phyloP scores from a whole-genome alignment of 2,113 vertebrate species.

The Pipra filicauda region DNA sequence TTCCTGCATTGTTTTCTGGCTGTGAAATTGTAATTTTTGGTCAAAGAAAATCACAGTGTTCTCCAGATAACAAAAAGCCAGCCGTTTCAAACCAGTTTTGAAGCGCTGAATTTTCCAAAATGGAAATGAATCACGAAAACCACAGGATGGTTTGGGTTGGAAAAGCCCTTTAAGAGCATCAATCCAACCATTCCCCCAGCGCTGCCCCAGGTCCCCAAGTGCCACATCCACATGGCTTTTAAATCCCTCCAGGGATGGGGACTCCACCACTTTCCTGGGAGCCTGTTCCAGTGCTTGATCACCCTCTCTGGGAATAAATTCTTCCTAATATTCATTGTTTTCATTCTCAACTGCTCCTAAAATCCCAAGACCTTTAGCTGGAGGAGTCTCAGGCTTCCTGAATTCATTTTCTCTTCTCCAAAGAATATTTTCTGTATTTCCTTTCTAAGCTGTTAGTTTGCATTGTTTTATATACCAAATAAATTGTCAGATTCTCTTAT shows the following conservation, averaged over 20 bases:
- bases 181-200: not conserved
- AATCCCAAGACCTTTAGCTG: not conserved
- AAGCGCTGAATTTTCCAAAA: not conserved
- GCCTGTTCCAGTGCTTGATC: not conserved
- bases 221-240: not conserved
- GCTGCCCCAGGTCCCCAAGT: not conserved
- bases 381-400: not conserved
- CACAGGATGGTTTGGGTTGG: not conserved
- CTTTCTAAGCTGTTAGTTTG: not conserved
- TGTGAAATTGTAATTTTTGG: not conserved
- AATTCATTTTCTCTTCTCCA: not conserved
- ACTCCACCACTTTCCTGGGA: not conserved
- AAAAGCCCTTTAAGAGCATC: not conserved
- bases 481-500: not conserved
- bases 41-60: not conserved
- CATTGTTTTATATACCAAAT: not conserved
- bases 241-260: not conserved
- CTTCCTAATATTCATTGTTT: not conserved
- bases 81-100: not conserved
- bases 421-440: not conserved
- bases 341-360: not conserved
- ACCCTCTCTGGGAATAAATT: not conserved
- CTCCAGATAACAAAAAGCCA: not conserved
- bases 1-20: not conserved
- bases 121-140: accelerated